Evolutionary conservation across 2,888 invertebrate genomes (phyloP).

Genomic region (Polylopha cassiicola): DNA sequence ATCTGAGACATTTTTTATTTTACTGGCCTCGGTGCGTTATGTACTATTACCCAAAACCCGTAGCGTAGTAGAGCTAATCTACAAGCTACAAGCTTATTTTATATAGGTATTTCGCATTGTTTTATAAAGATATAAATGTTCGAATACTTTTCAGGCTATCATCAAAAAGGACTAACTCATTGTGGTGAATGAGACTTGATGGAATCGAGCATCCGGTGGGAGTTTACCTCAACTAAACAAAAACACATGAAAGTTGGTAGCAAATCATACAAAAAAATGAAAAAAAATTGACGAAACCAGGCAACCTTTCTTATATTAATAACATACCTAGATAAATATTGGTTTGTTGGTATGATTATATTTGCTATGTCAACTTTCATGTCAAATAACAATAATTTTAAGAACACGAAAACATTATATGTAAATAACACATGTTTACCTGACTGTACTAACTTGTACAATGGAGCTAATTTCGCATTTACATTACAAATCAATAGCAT

Average conservation of each 20-base stretch:
- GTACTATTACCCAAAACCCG: no score
- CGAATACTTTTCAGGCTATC: slow-evolving; percentile 63
- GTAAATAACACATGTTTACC: slow-evolving; percentile 62
- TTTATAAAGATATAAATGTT: slow-evolving; percentile 44
- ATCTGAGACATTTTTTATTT: no score
- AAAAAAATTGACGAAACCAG: slow-evolving; percentile 10
- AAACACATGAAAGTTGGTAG: slow-evolving; percentile 19
- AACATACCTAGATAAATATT: slow-evolving; percentile 2
- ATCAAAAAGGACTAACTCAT: slow-evolving; percentile 64
- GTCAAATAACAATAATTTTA: slow-evolving; percentile 34
- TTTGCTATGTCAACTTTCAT: no score
- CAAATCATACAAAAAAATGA: slow-evolving; percentile 1
- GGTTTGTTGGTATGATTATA: no score
- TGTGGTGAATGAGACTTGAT: slow-evolving; percentile 47
- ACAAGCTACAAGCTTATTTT: no score
- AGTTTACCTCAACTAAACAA: slow-evolving; percentile 40
- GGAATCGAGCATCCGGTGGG: slow-evolving; percentile 36
- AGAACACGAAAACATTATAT: slow-evolving; percentile 36
- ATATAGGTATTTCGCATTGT: neutral
- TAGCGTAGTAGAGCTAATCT: no score
- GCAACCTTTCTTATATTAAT: slow-evolving; percentile 1
- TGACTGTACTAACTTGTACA: slow-evolving; percentile 60
- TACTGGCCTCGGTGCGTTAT: no score
- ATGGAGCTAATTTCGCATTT: slow-evolving; percentile 67
- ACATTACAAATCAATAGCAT: slow-evolving; percentile 48